A percentile compares a stretch with the other conserved stretches of the same genome.
These are phyloP conservation scores for Listronotus oregonensis DNA, from an alignment of 1,140 invertebrate species.

Conservation along the genomic window DNA sequence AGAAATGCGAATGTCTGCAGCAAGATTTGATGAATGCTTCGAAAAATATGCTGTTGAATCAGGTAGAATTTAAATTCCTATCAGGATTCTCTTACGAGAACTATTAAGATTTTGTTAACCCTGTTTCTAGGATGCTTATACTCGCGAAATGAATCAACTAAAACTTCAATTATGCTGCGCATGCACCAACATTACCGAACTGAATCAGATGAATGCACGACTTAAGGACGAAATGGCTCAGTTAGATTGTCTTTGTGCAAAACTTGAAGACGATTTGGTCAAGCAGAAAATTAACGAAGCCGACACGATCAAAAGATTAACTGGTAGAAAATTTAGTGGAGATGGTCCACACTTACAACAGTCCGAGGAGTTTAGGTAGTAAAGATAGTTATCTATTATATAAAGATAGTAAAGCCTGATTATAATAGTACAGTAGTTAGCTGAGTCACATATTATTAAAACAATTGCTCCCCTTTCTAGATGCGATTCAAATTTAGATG, in stretches of 20 bases:
- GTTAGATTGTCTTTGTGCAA: constrained; percentile 38
- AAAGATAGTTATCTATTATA: background rate
- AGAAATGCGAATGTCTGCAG: constrained; percentile 39
- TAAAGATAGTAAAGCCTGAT: constrained; percentile 1
- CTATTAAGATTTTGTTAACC: too few species aligned
- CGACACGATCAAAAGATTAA: constrained; percentile 44
- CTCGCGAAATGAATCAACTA: constrained; percentile 41
- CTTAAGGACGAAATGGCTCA: constrained; percentile 42
- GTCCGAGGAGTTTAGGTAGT: constrained; percentile 13
- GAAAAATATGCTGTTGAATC: constrained; percentile 34
- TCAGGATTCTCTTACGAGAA: too few species aligned
- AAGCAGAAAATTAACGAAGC: constrained; percentile 51
- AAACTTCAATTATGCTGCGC: constrained; percentile 44
- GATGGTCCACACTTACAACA: background rate
- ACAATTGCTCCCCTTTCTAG: background rate
- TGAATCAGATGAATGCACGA: constrained; percentile 42
- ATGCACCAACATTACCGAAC: constrained; percentile 42
- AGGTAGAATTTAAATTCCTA: constrained; percentile 8
- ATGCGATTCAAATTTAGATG: constrained; percentile 38
- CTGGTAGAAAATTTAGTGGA: constrained; percentile 15
- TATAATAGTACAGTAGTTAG: too few species aligned
- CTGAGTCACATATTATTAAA: too few species aligned
- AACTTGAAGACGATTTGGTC: constrained; percentile 50
- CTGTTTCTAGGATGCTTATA: constrained; percentile 20
- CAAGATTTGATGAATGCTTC: constrained; percentile 36